Evolutionary conservation across 2,888 invertebrate genomes (phyloP).

Genomic region (Orgyia antiqua): DNA sequence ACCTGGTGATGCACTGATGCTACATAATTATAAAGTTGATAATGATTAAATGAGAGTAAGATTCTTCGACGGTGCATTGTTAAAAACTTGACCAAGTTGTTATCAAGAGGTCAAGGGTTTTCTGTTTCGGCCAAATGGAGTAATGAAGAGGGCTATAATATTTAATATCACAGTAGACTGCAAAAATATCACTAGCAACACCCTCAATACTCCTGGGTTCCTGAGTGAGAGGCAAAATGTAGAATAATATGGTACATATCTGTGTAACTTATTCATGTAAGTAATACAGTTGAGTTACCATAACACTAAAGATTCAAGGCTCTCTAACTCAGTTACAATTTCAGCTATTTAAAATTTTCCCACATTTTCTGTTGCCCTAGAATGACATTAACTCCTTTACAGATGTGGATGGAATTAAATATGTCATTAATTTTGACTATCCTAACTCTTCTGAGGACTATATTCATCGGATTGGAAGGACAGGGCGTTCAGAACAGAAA

Average conservation of each 20-base stretch:
- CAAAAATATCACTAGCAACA: constrained; percentile 33
- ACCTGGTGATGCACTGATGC: constrained; percentile 74
- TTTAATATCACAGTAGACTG: constrained; percentile 25
- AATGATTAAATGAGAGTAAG: constrained; percentile 22
- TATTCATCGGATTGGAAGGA: constrained; percentile 96
- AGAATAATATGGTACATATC: constrained; percentile 53
- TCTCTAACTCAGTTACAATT: constrained; percentile 10
- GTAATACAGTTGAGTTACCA: constrained; percentile 68
- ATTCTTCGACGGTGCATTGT: constrained; percentile 62
- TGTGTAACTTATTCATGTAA: constrained; percentile 75
- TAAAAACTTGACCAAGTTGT: constrained; percentile 74
- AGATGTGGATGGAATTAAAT: constrained; percentile 98
- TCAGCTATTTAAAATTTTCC: constrained; percentile 11
- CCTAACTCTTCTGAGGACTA: constrained; percentile 97
- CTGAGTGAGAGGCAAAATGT: constrained; percentile 73
- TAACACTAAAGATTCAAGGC: constrained; percentile 28
- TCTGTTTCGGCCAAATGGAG: constrained; percentile 76
- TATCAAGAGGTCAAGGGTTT: constrained; percentile 76
- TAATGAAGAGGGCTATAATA: constrained; percentile 59
- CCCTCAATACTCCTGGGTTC: constrained; percentile 73
- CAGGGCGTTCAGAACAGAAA: constrained; percentile 90
- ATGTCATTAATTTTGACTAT: constrained; percentile 97
- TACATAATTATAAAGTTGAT: no score
- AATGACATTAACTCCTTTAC: constrained; percentile 39
- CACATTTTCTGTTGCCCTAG: neutral